Evolutionary conservation across 1,140 invertebrate species (phyloP), one percentile per base, ranked within the genome.

Genomic region (Zaprionus ornatus): DNA sequence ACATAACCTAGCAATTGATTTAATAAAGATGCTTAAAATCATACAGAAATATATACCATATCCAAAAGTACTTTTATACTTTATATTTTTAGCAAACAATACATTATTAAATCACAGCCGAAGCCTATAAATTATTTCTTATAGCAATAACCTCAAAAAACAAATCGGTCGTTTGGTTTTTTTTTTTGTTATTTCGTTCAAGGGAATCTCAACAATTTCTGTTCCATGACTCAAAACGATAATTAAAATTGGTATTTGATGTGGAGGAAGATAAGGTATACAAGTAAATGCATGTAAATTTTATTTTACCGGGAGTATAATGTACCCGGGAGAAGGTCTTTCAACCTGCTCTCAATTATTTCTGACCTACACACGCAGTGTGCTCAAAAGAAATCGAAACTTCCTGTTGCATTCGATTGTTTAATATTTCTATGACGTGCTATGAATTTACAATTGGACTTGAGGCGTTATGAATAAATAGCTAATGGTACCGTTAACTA

Each of bases 361-460:
- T 35, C 27, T 68, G 79, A 78, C 74, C 57, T 66, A 74, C 57
- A 70, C 74, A 65, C 68, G 81, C 10, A n/a, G 10, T 50, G 73
- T 65, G 68, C 23, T 32, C 62, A 77, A 70, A 79, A 76, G 85
- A 88, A 90, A 88, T 85, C 85, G 81, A 82, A 82, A 82, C 76
- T 90, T 81, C 69, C 78, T 85, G 85, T 74, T 69, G 74, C 48
- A 42, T 35, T 54, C 25, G 13, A 48, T 40, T 37, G 35, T 25
- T 29, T 37, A 63, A 55, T 70, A 66, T 32, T 23, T 17, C 57
- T 52, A 40, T 69, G 23, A 77, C 79, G 79, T 86, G 83, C 40
- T 25, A 54, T 76, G 82, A 55, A 77, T 79, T 79, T 70, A 35
- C 66, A 87, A 85, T 67, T 57, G 25, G 60, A 69, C 57, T 57